Conservation (phyloP, 2,113 vertebrate species). For the Petaurus breviceps region DNA sequence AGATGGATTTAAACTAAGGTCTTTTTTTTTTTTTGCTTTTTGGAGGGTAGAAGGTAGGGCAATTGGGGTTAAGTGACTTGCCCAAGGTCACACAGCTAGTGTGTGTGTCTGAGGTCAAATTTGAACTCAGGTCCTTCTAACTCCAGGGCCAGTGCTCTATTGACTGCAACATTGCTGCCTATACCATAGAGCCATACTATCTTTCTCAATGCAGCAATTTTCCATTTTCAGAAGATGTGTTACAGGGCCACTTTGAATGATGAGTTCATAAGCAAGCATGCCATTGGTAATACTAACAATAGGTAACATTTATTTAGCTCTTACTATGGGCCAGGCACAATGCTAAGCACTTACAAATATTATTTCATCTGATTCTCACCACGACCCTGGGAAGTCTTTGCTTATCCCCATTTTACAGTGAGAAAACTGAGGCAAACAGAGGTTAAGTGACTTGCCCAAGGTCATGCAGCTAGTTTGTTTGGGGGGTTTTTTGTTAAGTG, state of each 20-base stretch:
- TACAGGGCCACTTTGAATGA: neutral
- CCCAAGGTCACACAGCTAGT: no score
- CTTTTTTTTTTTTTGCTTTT: neutral
- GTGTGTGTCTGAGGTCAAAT: no score
- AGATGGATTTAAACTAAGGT: neutral
- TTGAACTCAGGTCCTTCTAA: no score
- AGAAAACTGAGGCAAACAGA: neutral
- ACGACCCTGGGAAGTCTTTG: neutral
- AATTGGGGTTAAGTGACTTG: no score
- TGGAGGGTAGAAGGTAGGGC: no score
- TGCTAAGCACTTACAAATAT: neutral
- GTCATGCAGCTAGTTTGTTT: neutral
- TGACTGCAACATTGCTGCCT: neutral
- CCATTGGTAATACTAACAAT: neutral
- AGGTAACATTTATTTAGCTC: neutral
- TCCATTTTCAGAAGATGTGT: neutral
- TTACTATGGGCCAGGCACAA: neutral
- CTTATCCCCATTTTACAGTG: neutral
- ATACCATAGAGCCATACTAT: neutral
- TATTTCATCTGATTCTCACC: neutral
- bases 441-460: neutral
- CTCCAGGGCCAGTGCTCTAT: no score
- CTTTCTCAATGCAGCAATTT: neutral
- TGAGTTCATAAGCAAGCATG: neutral
- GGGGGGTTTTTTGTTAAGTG: no score